Base-by-base conservation (phyloP, 2,113 vertebrate genomes). In the Serilophus lunatus region DNA sequence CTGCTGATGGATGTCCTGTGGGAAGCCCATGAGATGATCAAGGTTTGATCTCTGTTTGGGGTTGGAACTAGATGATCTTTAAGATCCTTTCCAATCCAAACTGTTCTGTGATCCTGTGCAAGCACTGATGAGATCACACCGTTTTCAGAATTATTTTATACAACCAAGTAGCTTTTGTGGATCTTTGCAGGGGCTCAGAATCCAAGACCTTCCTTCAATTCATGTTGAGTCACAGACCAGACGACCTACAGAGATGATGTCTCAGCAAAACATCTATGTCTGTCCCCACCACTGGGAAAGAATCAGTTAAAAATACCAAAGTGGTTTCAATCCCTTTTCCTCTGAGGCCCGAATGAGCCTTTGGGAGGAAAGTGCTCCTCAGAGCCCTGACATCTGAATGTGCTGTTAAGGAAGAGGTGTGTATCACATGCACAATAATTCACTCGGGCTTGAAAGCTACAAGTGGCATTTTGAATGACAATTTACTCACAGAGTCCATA, bases 321-420 rank as follows among this genome's bases (percentile, higher is more conserved):
- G 88, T 49, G 72, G 75, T 76, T 95, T 47, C 47, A 94, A 77
- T 88, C 69, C 50, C 87, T 91, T 93, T 95, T 89, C 44, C 92
- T 95, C 66, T 79, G 54, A 63, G 77, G 88, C 85, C 80, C 92
- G 50, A 86, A 70, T 95, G 95, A 95, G 91, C 61, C 90, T 96
- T 88, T 4, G 4, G 65, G 86, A 98, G 96, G 97, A 98, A 97
- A 96, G 90, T 88, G 57, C 94, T 97, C 91, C 97, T 97, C 97
- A 95, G 12, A 12, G 2, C 29, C 38, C 94, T 98, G 98, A 97
- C 97, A 95, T 96, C 45, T 94, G 98, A 96, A 97, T 95, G 95
- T 89, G 95, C 93, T 44, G 57, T 54, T 93, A 38, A 96, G 97
- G 97, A 98, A 98, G 97, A 97, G 97, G 97, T 88, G 97, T 97